phyloP scores from a whole-genome alignment of 2,113 vertebrate species.

The Stercorarius parasiticus region DNA sequence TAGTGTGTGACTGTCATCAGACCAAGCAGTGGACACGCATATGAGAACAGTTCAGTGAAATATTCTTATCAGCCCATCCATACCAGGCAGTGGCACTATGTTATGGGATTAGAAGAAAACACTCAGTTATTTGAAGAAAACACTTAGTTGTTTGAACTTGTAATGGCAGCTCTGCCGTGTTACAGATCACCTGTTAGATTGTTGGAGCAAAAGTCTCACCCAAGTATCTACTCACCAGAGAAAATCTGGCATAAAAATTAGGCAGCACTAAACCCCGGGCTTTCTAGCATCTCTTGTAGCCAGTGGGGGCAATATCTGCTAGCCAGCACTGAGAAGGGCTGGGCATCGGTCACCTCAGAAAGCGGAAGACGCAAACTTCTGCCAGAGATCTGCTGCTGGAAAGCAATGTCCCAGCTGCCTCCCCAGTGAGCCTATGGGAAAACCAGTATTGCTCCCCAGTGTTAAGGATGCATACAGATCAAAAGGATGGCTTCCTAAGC shows the following conservation, averaged over 20 bases:
- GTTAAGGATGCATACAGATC: neutral
- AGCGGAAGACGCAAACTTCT: neutral
- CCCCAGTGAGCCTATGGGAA: neutral
- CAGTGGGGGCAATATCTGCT: neutral
- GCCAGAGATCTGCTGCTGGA: neutral
- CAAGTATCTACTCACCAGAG: neutral
- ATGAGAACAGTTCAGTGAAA: neutral
- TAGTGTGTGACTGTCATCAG: neutral
- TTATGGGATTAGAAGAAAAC: neutral
- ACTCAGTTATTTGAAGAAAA: neutral
- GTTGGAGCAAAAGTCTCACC: neutral
- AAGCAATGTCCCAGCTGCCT: neutral
- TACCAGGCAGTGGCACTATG: neutral
- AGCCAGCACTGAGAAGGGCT: neutral
- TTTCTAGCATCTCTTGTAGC: neutral
- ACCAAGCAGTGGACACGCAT: neutral
- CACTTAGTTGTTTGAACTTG: neutral
- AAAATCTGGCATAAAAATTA: neutral
- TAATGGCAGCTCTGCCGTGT: neutral
- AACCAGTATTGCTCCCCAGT: neutral
- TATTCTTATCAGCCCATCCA: neutral
- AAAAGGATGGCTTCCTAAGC: neutral
- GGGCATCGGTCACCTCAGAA: neutral
- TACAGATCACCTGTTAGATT: neutral
- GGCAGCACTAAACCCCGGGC: neutral